phyloP scores from a whole-genome alignment of 2,888 invertebrate genomes.

The Griposia aprilina region DNA sequence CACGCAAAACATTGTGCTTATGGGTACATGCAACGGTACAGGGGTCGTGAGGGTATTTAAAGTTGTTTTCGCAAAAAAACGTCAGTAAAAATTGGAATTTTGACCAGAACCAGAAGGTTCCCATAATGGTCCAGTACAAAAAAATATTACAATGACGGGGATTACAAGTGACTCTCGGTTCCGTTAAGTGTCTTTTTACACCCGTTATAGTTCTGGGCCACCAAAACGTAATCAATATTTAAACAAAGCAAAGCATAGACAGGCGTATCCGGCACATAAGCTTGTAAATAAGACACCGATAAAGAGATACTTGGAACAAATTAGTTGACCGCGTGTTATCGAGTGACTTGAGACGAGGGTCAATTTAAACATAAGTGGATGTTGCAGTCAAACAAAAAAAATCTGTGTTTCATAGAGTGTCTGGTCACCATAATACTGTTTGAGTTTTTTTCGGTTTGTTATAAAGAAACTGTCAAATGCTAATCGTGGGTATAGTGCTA shows the following conservation, averaged over 20 bases:
- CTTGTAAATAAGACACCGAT: conserved; percentile 48
- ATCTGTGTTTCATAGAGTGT: not conserved
- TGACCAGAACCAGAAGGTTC: no score
- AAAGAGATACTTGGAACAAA: conserved; percentile 39
- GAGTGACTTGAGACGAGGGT: conserved; percentile 51
- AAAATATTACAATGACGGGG: no score
- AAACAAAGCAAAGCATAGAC: not conserved
- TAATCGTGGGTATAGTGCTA: no score
- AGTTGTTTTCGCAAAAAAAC: no score
- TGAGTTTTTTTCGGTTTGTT: not conserved
- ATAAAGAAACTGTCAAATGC: no score
- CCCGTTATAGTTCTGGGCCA: not conserved
- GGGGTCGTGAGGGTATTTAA: no score
- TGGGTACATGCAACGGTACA: no score
- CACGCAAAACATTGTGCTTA: no score
- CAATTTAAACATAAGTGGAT: conserved; percentile 54
- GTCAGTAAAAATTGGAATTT: no score
- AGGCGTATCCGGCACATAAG: not conserved
- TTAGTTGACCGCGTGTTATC: conserved; percentile 54
- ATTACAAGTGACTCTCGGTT: no score
- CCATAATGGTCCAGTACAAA: no score
- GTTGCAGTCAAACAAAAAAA: conserved; percentile 44
- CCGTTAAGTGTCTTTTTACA: no score
- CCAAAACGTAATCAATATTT: not conserved
- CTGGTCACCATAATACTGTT: not conserved